phyloP scores from a whole-genome alignment of 35 echinoderm and acorn worm genomes.

The Holothuria glaberrima region DNA sequence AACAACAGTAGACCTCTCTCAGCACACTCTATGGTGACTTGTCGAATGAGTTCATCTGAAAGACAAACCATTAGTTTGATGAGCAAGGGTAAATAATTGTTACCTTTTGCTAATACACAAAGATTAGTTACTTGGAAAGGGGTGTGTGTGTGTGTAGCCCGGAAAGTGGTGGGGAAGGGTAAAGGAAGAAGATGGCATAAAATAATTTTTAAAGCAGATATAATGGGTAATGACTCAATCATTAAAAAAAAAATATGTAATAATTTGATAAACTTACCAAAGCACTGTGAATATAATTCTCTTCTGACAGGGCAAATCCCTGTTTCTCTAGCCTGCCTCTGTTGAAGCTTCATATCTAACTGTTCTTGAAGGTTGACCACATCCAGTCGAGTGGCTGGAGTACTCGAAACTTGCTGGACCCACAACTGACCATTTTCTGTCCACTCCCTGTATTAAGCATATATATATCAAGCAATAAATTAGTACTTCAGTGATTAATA shows the following conservation, averaged over 20 bases:
- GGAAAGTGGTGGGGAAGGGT: no score
- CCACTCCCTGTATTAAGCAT: conserved; percentile 75
- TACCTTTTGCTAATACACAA: no score
- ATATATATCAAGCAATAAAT: neutral
- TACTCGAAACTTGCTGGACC: conserved; percentile 99
- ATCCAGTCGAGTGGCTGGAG: conserved; percentile 96
- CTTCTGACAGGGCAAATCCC: conserved; percentile 96
- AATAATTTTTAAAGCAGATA: neutral
- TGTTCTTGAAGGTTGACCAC: conserved; percentile 99
- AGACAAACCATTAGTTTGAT: neutral
- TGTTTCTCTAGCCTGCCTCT: conserved; percentile 95
- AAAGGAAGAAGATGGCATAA: neutral
- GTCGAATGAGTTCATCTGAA: conserved; percentile 95
- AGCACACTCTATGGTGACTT: conserved; percentile 98
- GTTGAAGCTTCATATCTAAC: conserved; percentile 95
- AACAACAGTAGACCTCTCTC: conserved; percentile 92
- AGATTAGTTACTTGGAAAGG: no score
- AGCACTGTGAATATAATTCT: conserved; percentile 99
- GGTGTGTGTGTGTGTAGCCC: no score
- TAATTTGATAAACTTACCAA: conserved; percentile 66
- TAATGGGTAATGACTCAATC: no score
- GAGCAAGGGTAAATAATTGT: no score
- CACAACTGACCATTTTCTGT: conserved; percentile 99
- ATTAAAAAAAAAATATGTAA: neutral
- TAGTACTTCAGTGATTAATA: neutral